These are phyloP conservation scores for Nebria brevicollis DNA, from an alignment of 2,888 invertebrate genomes.

Conservation along the genomic window DNA sequence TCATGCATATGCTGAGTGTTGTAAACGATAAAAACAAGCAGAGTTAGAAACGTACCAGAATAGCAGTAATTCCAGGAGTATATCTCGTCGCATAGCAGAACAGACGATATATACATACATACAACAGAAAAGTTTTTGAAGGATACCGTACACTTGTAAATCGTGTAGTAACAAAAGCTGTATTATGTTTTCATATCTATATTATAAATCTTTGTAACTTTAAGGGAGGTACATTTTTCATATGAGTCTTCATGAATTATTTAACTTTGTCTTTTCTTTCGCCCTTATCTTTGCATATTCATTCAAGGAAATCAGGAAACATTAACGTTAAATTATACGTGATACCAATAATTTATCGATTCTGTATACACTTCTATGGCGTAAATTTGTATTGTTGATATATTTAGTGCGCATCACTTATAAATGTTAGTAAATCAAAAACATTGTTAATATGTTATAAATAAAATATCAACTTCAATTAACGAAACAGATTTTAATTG, in stretches of 20 bases:
- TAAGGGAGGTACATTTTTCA: conserved; percentile 43
- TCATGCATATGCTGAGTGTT: background rate
- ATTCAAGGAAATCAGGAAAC: conserved; percentile 23
- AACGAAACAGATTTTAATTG: too few relatives aligned
- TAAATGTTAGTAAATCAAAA: too few relatives aligned
- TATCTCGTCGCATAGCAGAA: conserved; percentile 4
- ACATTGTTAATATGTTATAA: too few relatives aligned
- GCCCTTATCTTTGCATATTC: conserved; percentile 41
- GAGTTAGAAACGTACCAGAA: background rate
- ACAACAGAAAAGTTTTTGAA: background rate
- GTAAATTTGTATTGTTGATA: background rate
- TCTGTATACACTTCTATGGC: background rate
- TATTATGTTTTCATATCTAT: conserved; percentile 46
- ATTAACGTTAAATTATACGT: background rate
- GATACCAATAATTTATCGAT: background rate
- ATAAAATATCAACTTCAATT: too few relatives aligned
- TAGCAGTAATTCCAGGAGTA: background rate
- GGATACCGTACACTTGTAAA: conserved; percentile 32
- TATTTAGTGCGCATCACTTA: background rate
- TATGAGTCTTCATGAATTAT: conserved; percentile 45
- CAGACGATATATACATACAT: background rate
- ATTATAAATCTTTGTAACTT: conserved; percentile 44
- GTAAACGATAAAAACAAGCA: background rate
- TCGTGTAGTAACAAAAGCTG: conserved; percentile 40
- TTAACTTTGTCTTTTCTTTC: conserved; percentile 39